Conservation (phyloP, 2,888 invertebrate species). For the Caenorhabditis japonica region DNA sequence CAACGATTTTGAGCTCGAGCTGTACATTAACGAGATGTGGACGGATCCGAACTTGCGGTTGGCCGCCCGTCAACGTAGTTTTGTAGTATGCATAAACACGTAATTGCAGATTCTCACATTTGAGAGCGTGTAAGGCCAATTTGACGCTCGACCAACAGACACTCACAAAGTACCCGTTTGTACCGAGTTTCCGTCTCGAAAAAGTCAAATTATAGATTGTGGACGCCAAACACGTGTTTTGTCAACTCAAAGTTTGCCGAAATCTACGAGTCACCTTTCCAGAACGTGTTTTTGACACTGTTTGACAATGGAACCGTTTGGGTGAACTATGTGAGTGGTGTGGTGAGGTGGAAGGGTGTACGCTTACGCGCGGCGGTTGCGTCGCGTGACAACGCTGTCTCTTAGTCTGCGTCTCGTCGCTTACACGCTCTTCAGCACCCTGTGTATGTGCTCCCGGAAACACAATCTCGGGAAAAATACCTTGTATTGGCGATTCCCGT, state of each 20-base stretch:
- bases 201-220: constrained; percentile 40
- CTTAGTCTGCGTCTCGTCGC: too few relatives aligned
- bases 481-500: too few relatives aligned
- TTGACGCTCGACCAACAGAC: constrained; percentile 61
- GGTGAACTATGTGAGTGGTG: constrained; percentile 65
- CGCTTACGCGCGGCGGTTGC: background rate
- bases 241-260: constrained; percentile 67
- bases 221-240: constrained; percentile 67
- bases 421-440: too few relatives aligned
- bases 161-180: constrained; percentile 27
- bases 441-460: too few relatives aligned
- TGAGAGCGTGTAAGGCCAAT: constrained; percentile 55
- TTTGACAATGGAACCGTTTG: constrained; percentile 70
- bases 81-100: background rate
- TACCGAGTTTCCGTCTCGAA: background rate
- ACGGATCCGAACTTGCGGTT: constrained; percentile 60
- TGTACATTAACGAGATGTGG: constrained; percentile 71
- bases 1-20: constrained; percentile 69
- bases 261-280: constrained; percentile 67
- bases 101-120: constrained; percentile 37
- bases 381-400: too few relatives aligned
- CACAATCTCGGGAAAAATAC: too few relatives aligned
- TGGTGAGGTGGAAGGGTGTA: background rate
- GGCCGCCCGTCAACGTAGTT: background rate
- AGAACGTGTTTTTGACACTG: constrained; percentile 68